Evolutionary conservation across 2,797 vertebrate genomes (phyloP), one percentile per base, ranked within the genome.

Genomic region (Myoxocephalus aenaeus): DNA sequence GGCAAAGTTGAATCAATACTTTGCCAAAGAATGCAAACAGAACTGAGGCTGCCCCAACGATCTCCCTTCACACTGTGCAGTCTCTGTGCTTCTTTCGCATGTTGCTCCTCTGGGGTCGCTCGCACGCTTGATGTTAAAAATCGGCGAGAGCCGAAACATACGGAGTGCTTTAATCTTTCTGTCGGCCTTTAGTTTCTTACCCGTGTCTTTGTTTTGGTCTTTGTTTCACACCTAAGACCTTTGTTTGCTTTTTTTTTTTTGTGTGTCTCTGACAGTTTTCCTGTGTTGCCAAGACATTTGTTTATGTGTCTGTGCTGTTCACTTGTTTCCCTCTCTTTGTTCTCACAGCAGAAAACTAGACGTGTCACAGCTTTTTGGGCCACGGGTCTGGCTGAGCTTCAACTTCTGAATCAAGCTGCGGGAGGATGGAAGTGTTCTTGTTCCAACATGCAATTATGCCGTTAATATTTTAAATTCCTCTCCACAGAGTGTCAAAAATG

Each of bases 1-100:
- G 81, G 76, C 79, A 73, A 79, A 68, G 77, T 50, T 82, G 59
- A 89, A 91, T 93, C 91, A 87, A 92, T 90, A 89, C 81, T 88
- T 87, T 87, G 62, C 79, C 69, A 88, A 80, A 81, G 79, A 85
- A 84, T 85, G 84, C 66, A 87, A 88, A 88, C 73, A 83, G 82
- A 77, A 67, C 11, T 17, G 79, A 87, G 75, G 48, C 77, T 75
- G 72, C 88, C 85, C 81, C 67, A 62, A 1, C 61, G 48, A 87
- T 88, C 86, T 80, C 78, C 80, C 79, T 80, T 85, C 76, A 78
- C 20, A 74, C 87, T 78, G 83, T 76, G 83, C 74, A 79, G 51
- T 73, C 84, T 84, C 69, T 74, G 64, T 70, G 88, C 75, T 83
- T 86, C 76, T 83, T 78, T 87, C 80, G 84, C 50, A 69, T 84